phyloP scores from a whole-genome alignment of 1,140 invertebrate genomes.

The Brachionus paranguensis region DNA sequence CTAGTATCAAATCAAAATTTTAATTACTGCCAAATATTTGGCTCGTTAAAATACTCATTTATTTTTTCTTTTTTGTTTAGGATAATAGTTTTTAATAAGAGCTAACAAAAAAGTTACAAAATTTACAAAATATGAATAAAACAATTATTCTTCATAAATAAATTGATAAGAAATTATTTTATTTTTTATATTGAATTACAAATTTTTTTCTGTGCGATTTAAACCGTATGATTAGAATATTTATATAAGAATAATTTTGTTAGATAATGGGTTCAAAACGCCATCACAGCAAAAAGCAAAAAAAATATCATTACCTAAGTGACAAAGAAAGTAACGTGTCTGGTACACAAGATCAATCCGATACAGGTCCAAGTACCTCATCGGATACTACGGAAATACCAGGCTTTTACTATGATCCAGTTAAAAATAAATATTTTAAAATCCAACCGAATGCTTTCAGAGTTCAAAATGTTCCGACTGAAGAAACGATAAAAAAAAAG shows the following conservation, averaged over 20 bases:
- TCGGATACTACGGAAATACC: not conserved
- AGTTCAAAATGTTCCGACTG: not conserved
- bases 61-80: no score
- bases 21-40: no score
- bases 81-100: no score
- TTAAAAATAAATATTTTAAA: slow-evolving; percentile 33
- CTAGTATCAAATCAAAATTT: no score
- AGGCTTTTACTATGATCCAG: slow-evolving; percentile 35
- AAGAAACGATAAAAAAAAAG: not conserved
- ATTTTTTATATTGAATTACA: not conserved
- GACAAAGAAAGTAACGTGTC: not conserved
- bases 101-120: no score
- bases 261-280: not conserved
- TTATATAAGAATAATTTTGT: not conserved
- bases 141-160: no score
- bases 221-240: not conserved
- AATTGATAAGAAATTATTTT: no score
- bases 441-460: slow-evolving; percentile 18
- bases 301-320: not conserved
- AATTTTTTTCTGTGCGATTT: not conserved
- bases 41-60: no score
- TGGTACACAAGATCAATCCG: not conserved
- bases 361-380: not conserved
- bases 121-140: no score
- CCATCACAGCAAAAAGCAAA: not conserved